Evolutionary conservation across 2,113 vertebrate species (phyloP), one percentile per base, ranked within the genome.

Genomic region (Electrona antarctica): DNA sequence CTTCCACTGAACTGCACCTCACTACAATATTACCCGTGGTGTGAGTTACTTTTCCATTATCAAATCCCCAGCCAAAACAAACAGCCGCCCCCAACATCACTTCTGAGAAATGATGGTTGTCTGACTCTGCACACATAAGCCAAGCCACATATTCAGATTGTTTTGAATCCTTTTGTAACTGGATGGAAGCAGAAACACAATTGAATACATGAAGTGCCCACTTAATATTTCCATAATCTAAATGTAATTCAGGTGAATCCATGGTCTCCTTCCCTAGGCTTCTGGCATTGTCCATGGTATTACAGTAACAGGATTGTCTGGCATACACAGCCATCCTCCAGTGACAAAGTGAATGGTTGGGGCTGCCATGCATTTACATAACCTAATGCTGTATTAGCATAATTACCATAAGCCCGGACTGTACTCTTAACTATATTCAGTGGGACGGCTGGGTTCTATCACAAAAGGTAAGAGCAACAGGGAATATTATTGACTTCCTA

Each of bases 311-410:
- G 85, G 85, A 87, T 87, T 88, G 78, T 47, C 75, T 86, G 77
- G 60, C 71, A 71, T 69, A 68, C 76, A 81, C 66, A 78, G 51
- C 73, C 55, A 61, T 78, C 76, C 76, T 84, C 78, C 67, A 79
- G 78, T 66, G 72, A 76, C 4, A 71, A 67, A 59, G 63, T 71
- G 59, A 74, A 80, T 69, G 49, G 70, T 67, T 69, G 76, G 85
- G 84, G 79, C 81, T 77, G 78, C 84, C 82, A 80, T 86, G 85
- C 56, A 87, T 88, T 89, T 91, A 79, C 76, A 89, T 88, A 88
- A 82, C 86, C 76, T 82, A 87, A 83, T 88, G 77, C 71, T 74
- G 56, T 67, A 86, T 89, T 91, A 84, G 74, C 87, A 91, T 88
- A 90, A 91, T 91, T 87, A 87, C 80, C 79, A 87, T 90, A 87